Evolutionary conservation across 2,797 vertebrate species (phyloP).

Genomic region (Atherinosoma microstoma): DNA sequence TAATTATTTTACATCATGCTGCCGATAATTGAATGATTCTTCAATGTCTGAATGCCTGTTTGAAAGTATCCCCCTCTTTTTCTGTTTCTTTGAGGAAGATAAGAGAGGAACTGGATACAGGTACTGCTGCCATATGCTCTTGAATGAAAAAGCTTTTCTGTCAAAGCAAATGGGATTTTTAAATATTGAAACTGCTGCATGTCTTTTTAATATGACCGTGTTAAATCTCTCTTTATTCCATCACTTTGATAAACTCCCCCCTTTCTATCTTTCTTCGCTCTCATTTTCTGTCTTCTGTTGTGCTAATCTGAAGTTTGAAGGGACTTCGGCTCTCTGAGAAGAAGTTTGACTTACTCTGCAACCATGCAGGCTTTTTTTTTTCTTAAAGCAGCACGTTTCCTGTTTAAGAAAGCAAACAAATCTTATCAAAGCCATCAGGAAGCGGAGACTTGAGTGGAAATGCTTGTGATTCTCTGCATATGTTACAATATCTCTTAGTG

Average conservation of each 20-base stretch:
- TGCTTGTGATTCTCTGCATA: slow-evolving; percentile 76
- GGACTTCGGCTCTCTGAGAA: slow-evolving; percentile 74
- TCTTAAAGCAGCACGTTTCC: slow-evolving; percentile 79
- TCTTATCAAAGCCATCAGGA: slow-evolving; percentile 87
- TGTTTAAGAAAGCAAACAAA: slow-evolving; percentile 86
- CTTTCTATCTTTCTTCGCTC: slow-evolving; percentile 47
- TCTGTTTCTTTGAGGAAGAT: slow-evolving; percentile 85
- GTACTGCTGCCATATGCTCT: slow-evolving; percentile 84
- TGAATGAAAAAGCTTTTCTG: slow-evolving; percentile 82
- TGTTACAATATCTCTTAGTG: slow-evolving; percentile 67
- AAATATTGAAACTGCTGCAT: slow-evolving; percentile 84
- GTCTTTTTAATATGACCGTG: slow-evolving; percentile 83
- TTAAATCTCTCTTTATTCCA: slow-evolving; percentile 83
- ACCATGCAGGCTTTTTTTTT: slow-evolving; percentile 52
- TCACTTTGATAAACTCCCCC: slow-evolving; percentile 82
- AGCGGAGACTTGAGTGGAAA: slow-evolving; percentile 80
- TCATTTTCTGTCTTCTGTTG: slow-evolving; percentile 27
- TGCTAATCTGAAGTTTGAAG: slow-evolving; percentile 63
- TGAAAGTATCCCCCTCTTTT: slow-evolving; percentile 84
- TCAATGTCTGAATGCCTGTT: slow-evolving; percentile 91
- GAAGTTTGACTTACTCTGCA: slow-evolving; percentile 77
- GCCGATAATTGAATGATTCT: slow-evolving; percentile 99
- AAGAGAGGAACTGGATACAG: slow-evolving; percentile 84
- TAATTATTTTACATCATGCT: slow-evolving; percentile 98
- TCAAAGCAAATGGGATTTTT: slow-evolving; percentile 85